These are phyloP conservation scores for Brachyistius frenatus DNA, from an alignment of 2,113 vertebrate genomes.

Conservation along the genomic window DNA sequence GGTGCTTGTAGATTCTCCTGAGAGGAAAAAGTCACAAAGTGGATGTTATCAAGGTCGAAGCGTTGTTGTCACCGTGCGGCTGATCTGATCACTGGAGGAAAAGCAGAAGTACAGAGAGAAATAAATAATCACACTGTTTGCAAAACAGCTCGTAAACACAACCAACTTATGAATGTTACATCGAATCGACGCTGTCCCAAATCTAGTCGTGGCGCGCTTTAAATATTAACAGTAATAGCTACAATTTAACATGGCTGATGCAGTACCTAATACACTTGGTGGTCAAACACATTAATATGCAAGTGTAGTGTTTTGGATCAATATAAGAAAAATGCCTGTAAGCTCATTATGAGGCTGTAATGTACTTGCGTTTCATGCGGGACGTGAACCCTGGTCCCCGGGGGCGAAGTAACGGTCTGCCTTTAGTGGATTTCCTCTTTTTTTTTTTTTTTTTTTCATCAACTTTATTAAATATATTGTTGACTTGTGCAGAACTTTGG, in stretches of 20 bases:
- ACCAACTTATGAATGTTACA: not conserved
- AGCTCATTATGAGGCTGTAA: slow-evolving; percentile 40
- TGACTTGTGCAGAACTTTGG: too few relatives aligned
- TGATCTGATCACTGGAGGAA: slow-evolving; percentile 2
- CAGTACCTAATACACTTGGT: not conserved
- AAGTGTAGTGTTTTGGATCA: slow-evolving; percentile 41
- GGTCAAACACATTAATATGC: slow-evolving; percentile 44
- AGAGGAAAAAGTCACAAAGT: slow-evolving; percentile 1
- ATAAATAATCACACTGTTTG: not conserved
- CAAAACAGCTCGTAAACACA: not conserved
- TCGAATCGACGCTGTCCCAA: not conserved
- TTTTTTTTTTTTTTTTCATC: too few relatives aligned
- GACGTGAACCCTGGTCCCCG: too few relatives aligned
- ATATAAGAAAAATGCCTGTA: slow-evolving; percentile 32
- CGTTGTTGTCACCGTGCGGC: slow-evolving; percentile 19
- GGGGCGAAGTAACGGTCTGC: too few relatives aligned
- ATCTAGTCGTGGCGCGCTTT: not conserved
- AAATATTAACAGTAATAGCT: not conserved
- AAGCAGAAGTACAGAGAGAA: not conserved
- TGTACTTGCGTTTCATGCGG: slow-evolving; percentile 11
- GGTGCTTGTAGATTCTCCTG: not conserved
- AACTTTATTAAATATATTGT: too few relatives aligned
- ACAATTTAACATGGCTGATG: not conserved
- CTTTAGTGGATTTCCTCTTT: too few relatives aligned
- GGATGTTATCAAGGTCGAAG: slow-evolving; percentile 23